Evolutionary conservation across 2,888 invertebrate genomes (phyloP), one percentile per base, ranked within the genome.

Genomic region (Rhagium mordax): DNA sequence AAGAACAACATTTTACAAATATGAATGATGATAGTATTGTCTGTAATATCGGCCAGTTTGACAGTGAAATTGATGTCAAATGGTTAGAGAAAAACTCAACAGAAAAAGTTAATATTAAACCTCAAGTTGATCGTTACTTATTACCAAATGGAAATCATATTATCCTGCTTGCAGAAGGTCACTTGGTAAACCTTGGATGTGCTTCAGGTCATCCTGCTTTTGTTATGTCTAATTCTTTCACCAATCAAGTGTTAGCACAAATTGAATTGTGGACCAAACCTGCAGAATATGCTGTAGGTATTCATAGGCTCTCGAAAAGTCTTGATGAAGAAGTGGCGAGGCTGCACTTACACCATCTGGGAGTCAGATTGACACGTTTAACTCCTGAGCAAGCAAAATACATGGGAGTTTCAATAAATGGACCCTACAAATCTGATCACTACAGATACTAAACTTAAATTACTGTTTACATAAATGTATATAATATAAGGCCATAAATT

Each of bases 141-240:
- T 89, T 99, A 82, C 88, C 92, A 68, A 98, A 94, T 89, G 98
- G 98, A 33, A 94, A 94, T 78, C 97, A 99, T 88, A 91, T 99
- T 64, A 97, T 99, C 84, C 89, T 99, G 13, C 90, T 99, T 75
- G 99, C 99, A 27, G 96, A 98, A 88, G 99, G 99, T 47, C 94
- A 99, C 79, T 91, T 99, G 71, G 98, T 98, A 3, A 99, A 99
- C 88, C 90, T 99, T 79, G 99, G 99, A 69, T 99, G 99, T 89
- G 99, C 99, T 33, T 98, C 96, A 84, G 99, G 99, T 41, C 99
- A 99, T 89, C 96, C 99, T 4, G 98, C 98, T 68, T 99, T 99
- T 88, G 99, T 99, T 15, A 99, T 99, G 99, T 98, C 98, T 78
- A 98, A 97, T 88, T 99, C 99, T 0, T 99, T 99, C 87, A 96